These are phyloP conservation scores for Leucosticte australis DNA, from an alignment of 2,113 vertebrate genomes.

Conservation along the genomic window DNA sequence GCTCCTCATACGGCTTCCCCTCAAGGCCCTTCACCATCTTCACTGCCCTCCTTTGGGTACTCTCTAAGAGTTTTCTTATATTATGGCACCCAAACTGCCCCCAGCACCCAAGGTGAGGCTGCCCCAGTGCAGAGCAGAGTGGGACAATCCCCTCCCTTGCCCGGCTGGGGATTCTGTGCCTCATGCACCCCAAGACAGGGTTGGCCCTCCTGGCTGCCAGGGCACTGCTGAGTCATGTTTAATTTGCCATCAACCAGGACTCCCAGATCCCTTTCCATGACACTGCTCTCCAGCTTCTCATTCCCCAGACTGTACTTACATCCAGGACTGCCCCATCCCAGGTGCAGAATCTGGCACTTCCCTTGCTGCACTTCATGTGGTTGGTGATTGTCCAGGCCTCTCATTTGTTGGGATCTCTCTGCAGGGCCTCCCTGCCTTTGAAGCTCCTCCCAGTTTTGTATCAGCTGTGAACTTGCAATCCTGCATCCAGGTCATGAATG, in stretches of 20 bases:
- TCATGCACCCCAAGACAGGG: fast-evolving
- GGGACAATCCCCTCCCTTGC: neutral
- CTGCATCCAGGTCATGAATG: neutral
- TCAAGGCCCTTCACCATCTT: neutral
- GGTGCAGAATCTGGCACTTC: neutral
- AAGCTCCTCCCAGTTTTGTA: neutral
- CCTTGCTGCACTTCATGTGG: no score
- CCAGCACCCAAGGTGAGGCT: fast-evolving
- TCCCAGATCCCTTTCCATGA: fast-evolving
- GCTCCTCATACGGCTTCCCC: fast-evolving
- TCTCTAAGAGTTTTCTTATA: neutral
- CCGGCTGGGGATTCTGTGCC: fast-evolving
- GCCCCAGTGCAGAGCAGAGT: neutral
- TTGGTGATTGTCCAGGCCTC: neutral
- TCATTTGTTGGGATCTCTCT: neutral
- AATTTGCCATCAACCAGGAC: fast-evolving
- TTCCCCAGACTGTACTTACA: fast-evolving
- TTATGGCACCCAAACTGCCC: neutral
- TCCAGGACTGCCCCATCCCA: neutral
- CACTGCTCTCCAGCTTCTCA: neutral
- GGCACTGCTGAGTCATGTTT: fast-evolving
- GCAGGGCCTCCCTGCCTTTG: neutral
- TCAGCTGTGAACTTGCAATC: neutral
- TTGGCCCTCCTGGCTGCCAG: neutral
- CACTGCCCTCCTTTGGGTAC: fast-evolving